Base-by-base conservation (phyloP, 2,797 vertebrate genomes). In the Phalloptychus januarius region DNA sequence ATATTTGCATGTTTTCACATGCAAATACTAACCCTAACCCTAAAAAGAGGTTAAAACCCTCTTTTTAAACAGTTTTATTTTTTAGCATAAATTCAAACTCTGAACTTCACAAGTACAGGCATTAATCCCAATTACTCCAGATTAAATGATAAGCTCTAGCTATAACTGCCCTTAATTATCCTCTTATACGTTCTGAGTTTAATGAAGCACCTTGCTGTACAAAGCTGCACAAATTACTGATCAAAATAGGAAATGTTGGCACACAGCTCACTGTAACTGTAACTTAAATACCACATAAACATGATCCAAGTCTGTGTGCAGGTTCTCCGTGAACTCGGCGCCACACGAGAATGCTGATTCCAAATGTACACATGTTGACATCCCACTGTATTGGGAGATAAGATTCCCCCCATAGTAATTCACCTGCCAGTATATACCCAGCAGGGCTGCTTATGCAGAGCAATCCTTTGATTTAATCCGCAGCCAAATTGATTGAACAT, bases 401-500 rank as follows among this genome's bases (percentile, higher is more conserved):
- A 89, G 83, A 84, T 38, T 8, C 72, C 74, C 75, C 82, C 82
- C 52, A 8, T 80, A 80, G 79, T 85, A 76, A 83, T 87, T 86
- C 81, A 93, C 89, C 91, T 91, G 88, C 86, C 81, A 82, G 77
- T 48, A 31, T 78, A 36, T 78, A 81, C 81, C 71, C 79, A 69
- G 80, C 78, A 45, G 77, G 75, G 67, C 84, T 80, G 79, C 85
- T 87, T 79, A 88, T 87, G 81, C 81, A 81, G 71, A 88, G 86
- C 36, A 70, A 87, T 86, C 78, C 85, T 91, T 91, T 92, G 91
- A 92, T 94, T 93, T 88, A 84, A 92, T 91, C 89, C 54, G 33
- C 80, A 76, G 86, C 86, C 89, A 82, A 83, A 90, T 90, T 93
- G 91, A 93, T 92, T 93, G 92, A 92, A 92, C 85, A 86, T 91